A percentile compares a stretch with the other conserved stretches of the same genome.
These are phyloP conservation scores for Heterocephalus glaber DNA, from an alignment of 2,113 vertebrate genomes.

Conservation along the genomic window DNA sequence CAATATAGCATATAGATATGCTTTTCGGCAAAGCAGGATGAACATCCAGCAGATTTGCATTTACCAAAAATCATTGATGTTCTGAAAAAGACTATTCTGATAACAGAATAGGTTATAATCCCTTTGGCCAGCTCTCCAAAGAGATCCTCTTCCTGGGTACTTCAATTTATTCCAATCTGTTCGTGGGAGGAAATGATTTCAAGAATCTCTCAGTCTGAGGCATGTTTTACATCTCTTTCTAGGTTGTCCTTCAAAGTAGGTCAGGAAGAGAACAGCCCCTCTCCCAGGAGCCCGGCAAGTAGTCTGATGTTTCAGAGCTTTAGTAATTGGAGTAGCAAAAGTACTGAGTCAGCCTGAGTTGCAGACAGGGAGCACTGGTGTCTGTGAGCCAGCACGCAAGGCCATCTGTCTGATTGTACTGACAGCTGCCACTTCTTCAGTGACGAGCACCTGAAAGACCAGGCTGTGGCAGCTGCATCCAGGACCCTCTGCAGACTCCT, in stretches of 20 bases:
- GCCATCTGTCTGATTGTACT: slow-evolving; percentile 60
- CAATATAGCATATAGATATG: not conserved
- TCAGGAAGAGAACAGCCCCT: slow-evolving; percentile 11
- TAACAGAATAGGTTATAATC: not conserved
- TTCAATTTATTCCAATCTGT: not conserved
- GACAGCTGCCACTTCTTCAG: slow-evolving; percentile 60
- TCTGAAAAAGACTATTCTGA: not conserved
- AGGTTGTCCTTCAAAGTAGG: slow-evolving; percentile 59
- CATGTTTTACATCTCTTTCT: slow-evolving; percentile 30
- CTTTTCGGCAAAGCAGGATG: not conserved
- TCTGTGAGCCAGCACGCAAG: rapidly evolving
- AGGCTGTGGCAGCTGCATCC: not conserved
- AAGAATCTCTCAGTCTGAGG: not conserved
- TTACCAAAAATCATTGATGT: not conserved
- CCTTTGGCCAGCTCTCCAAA: not conserved
- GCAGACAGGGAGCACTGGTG: not conserved
- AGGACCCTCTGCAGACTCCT: not conserved
- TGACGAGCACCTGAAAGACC: slow-evolving; percentile 51
- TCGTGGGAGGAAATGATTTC: not conserved
- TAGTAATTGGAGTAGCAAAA: slow-evolving; percentile 61
- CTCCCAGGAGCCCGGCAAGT: slow-evolving; percentile 36
- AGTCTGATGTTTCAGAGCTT: slow-evolving; percentile 11
- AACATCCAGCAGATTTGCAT: not conserved
- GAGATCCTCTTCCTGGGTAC: not conserved
- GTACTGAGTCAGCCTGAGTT: not conserved